Evolutionary conservation across 2,888 invertebrate species (phyloP).

Genomic region (Cryptosula pallasiana): DNA sequence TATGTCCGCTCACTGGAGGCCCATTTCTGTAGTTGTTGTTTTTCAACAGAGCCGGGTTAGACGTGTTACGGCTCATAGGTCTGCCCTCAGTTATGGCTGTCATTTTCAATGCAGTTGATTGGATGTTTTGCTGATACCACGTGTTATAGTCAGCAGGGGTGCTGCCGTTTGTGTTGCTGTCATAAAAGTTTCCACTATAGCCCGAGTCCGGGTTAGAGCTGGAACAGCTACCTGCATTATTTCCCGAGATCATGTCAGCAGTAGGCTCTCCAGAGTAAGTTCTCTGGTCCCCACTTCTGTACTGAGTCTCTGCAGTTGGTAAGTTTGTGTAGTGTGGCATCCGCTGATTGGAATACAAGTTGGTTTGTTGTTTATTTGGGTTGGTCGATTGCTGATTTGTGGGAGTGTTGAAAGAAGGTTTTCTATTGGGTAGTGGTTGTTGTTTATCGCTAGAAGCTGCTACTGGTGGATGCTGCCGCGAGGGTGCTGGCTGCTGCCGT

Average conservation of each 20-base stretch:
- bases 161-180: neutral
- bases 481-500: neutral
- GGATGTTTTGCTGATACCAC: slow-evolving; percentile 19
- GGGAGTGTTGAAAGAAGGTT: too few relatives aligned
- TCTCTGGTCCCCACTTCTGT: neutral
- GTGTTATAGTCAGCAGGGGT: neutral
- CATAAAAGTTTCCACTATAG: slow-evolving; percentile 14
- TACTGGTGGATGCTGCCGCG: too few relatives aligned
- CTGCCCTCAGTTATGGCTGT: neutral
- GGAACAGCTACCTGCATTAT: neutral
- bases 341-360: too few relatives aligned
- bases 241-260: neutral
- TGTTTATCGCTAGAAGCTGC: too few relatives aligned
- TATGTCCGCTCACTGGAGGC: neutral
- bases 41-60: neutral
- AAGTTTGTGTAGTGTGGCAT: neutral
- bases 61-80: neutral
- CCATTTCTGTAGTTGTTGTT: neutral
- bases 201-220: slow-evolving; percentile 17
- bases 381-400: neutral
- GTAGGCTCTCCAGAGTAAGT: neutral
- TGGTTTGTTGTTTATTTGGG: too few relatives aligned
- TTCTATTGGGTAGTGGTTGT: too few relatives aligned
- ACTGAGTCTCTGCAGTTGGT: too few relatives aligned
- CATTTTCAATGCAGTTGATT: slow-evolving; percentile 17